Percentiles rank a stretch among this genome's conserved stretches.
phyloP scores from a whole-genome alignment of 2,888 invertebrate genomes.

The Pardosa pseudoannulata region DNA sequence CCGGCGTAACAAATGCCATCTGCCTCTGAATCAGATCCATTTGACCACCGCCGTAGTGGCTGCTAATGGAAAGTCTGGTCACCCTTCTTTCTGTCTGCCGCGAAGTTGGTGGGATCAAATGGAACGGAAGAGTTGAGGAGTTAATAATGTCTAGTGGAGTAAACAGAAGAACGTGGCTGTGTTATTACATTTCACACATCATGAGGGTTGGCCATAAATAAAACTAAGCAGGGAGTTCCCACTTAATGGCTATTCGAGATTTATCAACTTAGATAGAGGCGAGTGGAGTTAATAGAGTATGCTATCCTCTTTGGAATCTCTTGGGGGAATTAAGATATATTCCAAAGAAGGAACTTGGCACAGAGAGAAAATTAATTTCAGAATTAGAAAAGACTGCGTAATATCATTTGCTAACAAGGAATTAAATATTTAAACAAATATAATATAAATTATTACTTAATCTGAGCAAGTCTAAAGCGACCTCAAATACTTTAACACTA shows the following conservation, averaged over 20 bases:
- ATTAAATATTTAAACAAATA: too few species aligned
- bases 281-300: too few species aligned
- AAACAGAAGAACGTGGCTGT: background rate
- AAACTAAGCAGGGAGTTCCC: background rate
- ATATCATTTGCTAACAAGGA: too few species aligned
- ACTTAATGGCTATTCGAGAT: background rate
- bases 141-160: background rate
- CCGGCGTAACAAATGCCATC: conserved; percentile 2
- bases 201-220: background rate
- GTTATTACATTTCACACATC: conserved; percentile 1
- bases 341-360: too few species aligned
- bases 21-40: background rate
- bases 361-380: too few species aligned
- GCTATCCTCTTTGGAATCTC: too few species aligned
- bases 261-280: background rate
- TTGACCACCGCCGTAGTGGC: background rate
- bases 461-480: too few species aligned
- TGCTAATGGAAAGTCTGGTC: background rate
- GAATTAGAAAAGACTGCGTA: too few species aligned
- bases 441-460: too few species aligned
- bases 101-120: background rate
- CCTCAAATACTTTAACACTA: too few species aligned
- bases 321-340: too few species aligned
- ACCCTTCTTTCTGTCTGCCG: background rate
- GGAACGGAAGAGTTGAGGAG: conserved; percentile 17